These are phyloP conservation scores for Scaptomyza flava DNA, from an alignment of 2,888 invertebrate genomes.

Conservation along the genomic window DNA sequence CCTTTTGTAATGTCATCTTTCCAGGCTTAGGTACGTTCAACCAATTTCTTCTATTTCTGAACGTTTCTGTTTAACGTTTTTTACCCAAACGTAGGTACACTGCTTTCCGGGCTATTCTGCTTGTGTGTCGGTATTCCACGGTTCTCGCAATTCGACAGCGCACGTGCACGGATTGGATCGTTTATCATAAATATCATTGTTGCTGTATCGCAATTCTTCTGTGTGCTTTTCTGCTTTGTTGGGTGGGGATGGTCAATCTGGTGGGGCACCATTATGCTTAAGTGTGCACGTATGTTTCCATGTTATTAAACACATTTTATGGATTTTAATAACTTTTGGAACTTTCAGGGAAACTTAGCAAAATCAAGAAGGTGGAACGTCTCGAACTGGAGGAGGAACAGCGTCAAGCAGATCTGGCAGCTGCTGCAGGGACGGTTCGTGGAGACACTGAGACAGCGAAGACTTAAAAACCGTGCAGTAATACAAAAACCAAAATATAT, in stretches of 20 bases:
- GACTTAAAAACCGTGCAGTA: slow-evolving; percentile 41
- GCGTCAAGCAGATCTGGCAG: slow-evolving; percentile 84
- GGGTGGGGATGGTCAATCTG: slow-evolving; percentile 99
- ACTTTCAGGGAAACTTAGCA: slow-evolving; percentile 87
- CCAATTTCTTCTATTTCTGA: too few species aligned
- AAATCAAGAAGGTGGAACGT: slow-evolving; percentile 86
- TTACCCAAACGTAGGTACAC: slow-evolving; percentile 88
- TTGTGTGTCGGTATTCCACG: slow-evolving; percentile 95
- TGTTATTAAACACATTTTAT: background rate
- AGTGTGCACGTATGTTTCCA: slow-evolving; percentile 91
- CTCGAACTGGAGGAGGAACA: slow-evolving; percentile 85
- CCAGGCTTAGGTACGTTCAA: slow-evolving; percentile 89
- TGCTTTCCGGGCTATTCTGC: slow-evolving; percentile 94
- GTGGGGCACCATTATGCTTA: slow-evolving; percentile 98
- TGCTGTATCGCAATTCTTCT: slow-evolving; percentile 95
- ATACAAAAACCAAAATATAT: slow-evolving; percentile 37
- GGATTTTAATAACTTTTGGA: background rate
- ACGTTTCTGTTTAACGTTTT: background rate
- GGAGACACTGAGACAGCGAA: slow-evolving; percentile 64
- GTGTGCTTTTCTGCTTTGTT: slow-evolving; percentile 96
- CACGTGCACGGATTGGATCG: slow-evolving; percentile 90
- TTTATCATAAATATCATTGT: slow-evolving; percentile 94
- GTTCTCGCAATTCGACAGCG: slow-evolving; percentile 92
- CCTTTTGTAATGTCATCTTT: slow-evolving; percentile 91
- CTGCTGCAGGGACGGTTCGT: slow-evolving; percentile 76